Percentiles rank a stretch among this genome's conserved stretches.
Evolutionary conservation across 2,113 vertebrate species (phyloP).

Genomic region (Mus musculus): GRCm39 chr7:89863501-89864000

Average conservation of each 20-base stretch:
- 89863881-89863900: neutral
- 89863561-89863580: neutral
- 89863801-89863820: neutral
- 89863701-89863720: neutral
- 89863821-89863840: neutral
- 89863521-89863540: neutral
- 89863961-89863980: neutral
- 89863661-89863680: neutral
- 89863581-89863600: neutral
- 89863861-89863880: neutral
- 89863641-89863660: too few species aligned
- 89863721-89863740: neutral
- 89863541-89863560: neutral
- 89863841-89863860: neutral
- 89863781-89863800: neutral
- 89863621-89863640: neutral
- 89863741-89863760: neutral
- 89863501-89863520: too few species aligned
- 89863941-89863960: neutral
- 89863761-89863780: neutral
- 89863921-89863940: neutral
- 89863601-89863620: neutral
- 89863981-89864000: neutral
- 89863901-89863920: neutral
- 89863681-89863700: neutral